A percentile compares a stretch with the other conserved stretches of the same genome.
Evolutionary conservation across 2,888 invertebrate genomes (phyloP).

Genomic region (Steromphala cineraria): DNA sequence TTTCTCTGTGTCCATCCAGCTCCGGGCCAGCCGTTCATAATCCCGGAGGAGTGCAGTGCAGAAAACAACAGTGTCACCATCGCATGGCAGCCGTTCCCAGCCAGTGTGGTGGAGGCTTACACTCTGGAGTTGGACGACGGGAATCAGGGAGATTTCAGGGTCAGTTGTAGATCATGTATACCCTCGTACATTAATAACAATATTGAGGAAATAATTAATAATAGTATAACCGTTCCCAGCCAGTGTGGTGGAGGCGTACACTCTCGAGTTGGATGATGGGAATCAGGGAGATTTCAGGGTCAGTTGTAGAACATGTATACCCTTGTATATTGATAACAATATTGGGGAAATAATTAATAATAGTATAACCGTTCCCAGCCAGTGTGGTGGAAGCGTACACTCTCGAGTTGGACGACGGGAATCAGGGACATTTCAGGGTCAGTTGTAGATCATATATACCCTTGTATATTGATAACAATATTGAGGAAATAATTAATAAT

Average conservation of each 20-base stretch:
- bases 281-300: too few relatives aligned
- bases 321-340: too few relatives aligned
- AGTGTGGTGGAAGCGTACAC: conserved; percentile 95
- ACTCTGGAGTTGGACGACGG: conserved; percentile 97
- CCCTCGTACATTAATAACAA: too few relatives aligned
- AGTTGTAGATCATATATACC: conserved; percentile 75
- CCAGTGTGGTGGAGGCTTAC: conserved; percentile 94
- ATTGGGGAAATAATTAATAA: too few relatives aligned
- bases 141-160: conserved; percentile 94
- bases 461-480: too few relatives aligned
- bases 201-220: too few relatives aligned
- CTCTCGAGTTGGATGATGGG: too few relatives aligned
- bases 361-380: conserved; percentile 89
- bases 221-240: too few relatives aligned
- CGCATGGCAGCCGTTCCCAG: conserved; percentile 94
- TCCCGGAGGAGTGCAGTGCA: conserved; percentile 95
- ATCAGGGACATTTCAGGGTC: conserved; percentile 95
- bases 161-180: conserved; percentile 78
- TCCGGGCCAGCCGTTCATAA: conserved; percentile 91
- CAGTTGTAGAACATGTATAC: too few relatives aligned
- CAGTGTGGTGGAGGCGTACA: too few relatives aligned
- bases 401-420: conserved; percentile 96
- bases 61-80: conserved; percentile 98
- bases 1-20: conserved; percentile 79
- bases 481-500: too few relatives aligned